Evolutionary conservation across 2,797 vertebrate species (phyloP).

Genomic region (Hydrolagus colliei): DNA sequence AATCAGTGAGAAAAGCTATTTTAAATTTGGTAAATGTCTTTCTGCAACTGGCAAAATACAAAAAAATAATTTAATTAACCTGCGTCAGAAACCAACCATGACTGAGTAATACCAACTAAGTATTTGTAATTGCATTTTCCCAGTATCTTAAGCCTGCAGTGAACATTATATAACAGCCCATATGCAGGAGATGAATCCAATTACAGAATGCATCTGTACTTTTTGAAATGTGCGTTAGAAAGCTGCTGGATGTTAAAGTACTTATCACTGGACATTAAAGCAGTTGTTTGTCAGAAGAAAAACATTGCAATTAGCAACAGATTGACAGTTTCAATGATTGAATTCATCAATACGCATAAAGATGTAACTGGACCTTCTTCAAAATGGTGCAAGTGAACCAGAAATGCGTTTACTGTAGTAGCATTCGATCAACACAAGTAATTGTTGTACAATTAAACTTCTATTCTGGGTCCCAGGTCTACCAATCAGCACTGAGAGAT

Average conservation of each 20-base stretch:
- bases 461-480: too few relatives aligned
- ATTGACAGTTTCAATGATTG: not conserved
- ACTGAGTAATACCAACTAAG: not conserved
- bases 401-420: not conserved
- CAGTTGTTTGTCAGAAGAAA: not conserved
- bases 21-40: too few relatives aligned
- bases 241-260: not conserved
- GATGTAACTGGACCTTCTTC: not conserved
- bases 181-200: not conserved
- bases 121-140: slow-evolving; percentile 21
- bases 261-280: not conserved
- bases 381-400: not conserved
- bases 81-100: not conserved
- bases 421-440: not conserved
- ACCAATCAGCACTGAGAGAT: too few relatives aligned
- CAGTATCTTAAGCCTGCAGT: not conserved
- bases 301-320: not conserved
- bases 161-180: not conserved
- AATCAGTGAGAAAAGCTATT: too few relatives aligned
- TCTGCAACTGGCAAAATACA: slow-evolving; percentile 1
- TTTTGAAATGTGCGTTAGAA: not conserved
- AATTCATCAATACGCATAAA: not conserved
- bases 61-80: slow-evolving; percentile 5
- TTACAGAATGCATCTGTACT: not conserved
- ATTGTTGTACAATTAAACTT: not conserved